phyloP scores from a whole-genome alignment of 1,140 invertebrate species.

The Calephelis virginiensis region DNA sequence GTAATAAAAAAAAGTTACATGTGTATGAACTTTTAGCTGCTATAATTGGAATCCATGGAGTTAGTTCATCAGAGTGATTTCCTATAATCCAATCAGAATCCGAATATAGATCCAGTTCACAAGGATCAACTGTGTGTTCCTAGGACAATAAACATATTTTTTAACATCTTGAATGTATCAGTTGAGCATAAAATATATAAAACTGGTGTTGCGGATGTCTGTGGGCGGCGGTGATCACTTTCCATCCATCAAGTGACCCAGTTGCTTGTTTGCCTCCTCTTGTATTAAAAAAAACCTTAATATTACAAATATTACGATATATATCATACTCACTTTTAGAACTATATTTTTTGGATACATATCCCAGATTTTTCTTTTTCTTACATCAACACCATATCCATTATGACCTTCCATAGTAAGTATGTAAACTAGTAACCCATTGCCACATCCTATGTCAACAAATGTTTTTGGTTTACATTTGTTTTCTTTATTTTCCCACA shows the following conservation, averaged over 20 bases:
- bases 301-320: constrained; percentile 2
- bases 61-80: constrained; percentile 99
- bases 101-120: constrained; percentile 84
- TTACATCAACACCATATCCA: constrained; percentile 95
- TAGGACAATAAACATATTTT: constrained; percentile 53
- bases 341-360: constrained; percentile 81
- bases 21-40: constrained; percentile 85
- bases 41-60: constrained; percentile 98
- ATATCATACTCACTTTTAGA: constrained; percentile 47
- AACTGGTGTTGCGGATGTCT: too few species aligned
- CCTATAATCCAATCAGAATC: constrained; percentile 97
- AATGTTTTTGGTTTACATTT: constrained; percentile 82
- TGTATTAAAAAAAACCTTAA: neutral
- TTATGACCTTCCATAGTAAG: constrained; percentile 89
- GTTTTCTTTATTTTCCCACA: constrained; percentile 82
- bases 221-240: too few species aligned
- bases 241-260: too few species aligned
- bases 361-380: constrained; percentile 94
- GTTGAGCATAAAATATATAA: too few species aligned
- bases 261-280: too few species aligned
- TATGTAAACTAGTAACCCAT: constrained; percentile 95
- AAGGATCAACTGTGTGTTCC: constrained; percentile 84
- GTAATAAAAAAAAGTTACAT: constrained; percentile 92
- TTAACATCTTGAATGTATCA: neutral
- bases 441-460: constrained; percentile 97